These are phyloP conservation scores for Iphiclides podalirius DNA, from an alignment of 2,888 invertebrate species.

Conservation along the genomic window DNA sequence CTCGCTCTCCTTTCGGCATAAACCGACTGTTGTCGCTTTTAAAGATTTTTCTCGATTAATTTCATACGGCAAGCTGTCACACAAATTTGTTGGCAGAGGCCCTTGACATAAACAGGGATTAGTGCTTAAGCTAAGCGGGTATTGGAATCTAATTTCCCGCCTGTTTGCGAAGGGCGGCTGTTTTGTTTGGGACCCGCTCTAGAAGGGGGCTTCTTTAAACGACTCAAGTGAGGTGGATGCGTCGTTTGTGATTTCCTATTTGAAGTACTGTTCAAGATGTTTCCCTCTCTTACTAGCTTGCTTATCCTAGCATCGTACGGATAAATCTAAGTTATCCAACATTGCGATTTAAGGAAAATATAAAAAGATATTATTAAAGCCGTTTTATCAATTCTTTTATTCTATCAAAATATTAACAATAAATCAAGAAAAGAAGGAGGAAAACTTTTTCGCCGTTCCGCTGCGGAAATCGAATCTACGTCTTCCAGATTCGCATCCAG, in stretches of 20 bases:
- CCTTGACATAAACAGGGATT: constrained; percentile 76
- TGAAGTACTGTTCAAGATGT: background rate
- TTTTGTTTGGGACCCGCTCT: constrained; percentile 43
- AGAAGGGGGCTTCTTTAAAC: constrained; percentile 16
- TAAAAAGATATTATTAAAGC: no score
- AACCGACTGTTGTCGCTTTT: constrained; percentile 47
- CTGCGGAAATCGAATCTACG: no score
- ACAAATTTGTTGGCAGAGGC: constrained; percentile 73
- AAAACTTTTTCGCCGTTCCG: no score
- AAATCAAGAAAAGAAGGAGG: no score
- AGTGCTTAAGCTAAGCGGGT: constrained; percentile 61
- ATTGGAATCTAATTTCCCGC: constrained; percentile 65
- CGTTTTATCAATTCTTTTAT: no score
- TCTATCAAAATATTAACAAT: no score
- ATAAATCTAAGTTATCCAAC: no score
- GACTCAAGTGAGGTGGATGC: constrained; percentile 12
- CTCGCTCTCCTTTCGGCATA: constrained; percentile 34
- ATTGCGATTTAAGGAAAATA: no score
- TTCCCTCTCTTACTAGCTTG: no score
- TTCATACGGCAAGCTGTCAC: constrained; percentile 71
- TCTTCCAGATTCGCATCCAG: no score
- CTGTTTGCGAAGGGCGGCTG: constrained; percentile 55
- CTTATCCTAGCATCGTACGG: no score
- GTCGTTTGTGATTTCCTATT: no score
- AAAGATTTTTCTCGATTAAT: constrained; percentile 77